These are phyloP conservation scores for Spinus olivaceus DNA, from an alignment of 2,797 vertebrate genomes.

Conservation along the genomic window DNA sequence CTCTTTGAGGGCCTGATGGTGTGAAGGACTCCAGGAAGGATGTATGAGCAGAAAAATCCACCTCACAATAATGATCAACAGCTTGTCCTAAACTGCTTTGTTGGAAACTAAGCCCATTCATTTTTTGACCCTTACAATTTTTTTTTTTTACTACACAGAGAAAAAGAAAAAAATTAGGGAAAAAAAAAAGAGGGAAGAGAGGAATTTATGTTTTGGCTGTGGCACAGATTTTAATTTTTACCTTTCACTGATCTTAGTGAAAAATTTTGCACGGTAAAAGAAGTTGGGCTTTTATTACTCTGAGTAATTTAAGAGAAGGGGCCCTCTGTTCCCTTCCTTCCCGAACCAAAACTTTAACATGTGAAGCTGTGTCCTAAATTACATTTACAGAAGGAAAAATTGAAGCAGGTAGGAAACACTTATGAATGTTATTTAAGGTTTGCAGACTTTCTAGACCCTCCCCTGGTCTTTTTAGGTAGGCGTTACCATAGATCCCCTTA, in stretches of 20 bases:
- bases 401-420: background rate
- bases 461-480: background rate
- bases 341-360: background rate
- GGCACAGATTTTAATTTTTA: background rate
- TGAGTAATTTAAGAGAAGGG: background rate
- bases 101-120: background rate
- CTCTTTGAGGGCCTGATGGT: background rate
- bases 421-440: background rate
- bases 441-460: background rate
- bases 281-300: background rate
- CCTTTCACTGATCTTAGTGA: background rate
- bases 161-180: background rate
- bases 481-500: background rate
- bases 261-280: background rate
- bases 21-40: background rate
- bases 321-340: background rate
- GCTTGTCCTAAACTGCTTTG: background rate
- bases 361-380: background rate
- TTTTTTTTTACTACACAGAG: background rate
- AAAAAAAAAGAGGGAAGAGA: background rate
- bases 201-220: background rate
- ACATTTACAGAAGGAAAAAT: constrained; percentile 15
- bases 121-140: background rate
- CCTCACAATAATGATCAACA: background rate
- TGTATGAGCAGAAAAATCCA: background rate